These are phyloP conservation scores for Phytoseiulus persimilis DNA, from an alignment of 2,888 invertebrate species.

Conservation along the genomic window DNA sequence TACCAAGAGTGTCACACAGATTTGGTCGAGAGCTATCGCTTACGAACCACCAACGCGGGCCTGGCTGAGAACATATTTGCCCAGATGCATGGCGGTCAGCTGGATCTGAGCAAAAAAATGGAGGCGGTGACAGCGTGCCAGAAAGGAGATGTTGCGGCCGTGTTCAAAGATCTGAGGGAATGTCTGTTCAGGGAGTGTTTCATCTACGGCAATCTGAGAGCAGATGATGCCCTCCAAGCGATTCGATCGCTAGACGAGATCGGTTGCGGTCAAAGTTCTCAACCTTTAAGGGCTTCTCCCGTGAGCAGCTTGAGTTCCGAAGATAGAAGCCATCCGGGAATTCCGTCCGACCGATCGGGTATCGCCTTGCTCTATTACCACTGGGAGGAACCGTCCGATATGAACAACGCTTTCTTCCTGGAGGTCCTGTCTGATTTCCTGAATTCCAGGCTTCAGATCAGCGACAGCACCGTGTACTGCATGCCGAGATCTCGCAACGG, in stretches of 20 bases:
- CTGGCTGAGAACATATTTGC: conserved; percentile 20
- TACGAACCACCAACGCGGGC: conserved; percentile 11
- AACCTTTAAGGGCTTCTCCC: background rate
- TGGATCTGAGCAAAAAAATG: background rate
- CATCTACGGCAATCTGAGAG: background rate
- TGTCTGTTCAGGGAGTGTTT: background rate
- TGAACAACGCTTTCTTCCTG: background rate
- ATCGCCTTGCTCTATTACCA: conserved; percentile 15
- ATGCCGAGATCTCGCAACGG: conserved; percentile 11
- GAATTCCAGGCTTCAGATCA: background rate
- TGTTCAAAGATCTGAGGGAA: background rate
- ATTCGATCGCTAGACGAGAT: background rate
- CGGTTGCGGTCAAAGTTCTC: no score
- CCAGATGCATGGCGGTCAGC: background rate
- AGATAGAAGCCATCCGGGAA: background rate
- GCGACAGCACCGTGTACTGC: background rate
- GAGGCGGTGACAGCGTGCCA: background rate
- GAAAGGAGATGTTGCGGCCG: background rate
- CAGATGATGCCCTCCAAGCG: background rate
- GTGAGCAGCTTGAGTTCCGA: no score
- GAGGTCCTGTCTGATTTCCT: background rate
- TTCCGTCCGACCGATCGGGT: background rate
- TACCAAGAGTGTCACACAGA: conserved; percentile 6
- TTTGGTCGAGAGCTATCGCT: background rate
- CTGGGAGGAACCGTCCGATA: background rate